Percentiles rank a stretch among this genome's conserved stretches.
Evolutionary conservation across 2,113 vertebrate species (phyloP).

Genomic region (Varanus komodoensis): DNA sequence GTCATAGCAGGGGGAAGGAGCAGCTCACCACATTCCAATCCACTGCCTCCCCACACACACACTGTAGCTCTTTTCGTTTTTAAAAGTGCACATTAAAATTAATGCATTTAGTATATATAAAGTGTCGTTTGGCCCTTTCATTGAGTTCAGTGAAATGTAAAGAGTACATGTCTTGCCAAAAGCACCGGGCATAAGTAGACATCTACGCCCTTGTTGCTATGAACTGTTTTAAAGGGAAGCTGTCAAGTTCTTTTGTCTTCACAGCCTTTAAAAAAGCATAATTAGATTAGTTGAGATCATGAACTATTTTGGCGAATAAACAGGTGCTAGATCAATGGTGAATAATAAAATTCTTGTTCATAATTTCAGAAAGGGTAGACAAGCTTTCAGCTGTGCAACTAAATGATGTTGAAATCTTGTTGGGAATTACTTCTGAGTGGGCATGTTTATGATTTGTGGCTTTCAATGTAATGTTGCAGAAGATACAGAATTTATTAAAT

Average conservation of each 20-base stretch:
- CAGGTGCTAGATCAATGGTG: neutral
- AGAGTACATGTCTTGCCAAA: neutral
- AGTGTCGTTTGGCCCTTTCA: neutral
- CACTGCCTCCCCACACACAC: too few relatives aligned
- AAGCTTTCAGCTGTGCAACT: neutral
- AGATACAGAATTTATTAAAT: constrained; percentile 66
- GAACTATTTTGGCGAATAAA: neutral
- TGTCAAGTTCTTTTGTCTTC: neutral
- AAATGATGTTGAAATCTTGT: neutral
- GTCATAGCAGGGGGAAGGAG: neutral
- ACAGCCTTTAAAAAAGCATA: neutral
- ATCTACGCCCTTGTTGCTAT: neutral
- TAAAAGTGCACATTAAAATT: neutral
- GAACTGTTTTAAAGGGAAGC: neutral
- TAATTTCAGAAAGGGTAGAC: neutral
- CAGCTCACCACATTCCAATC: neutral
- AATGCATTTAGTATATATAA: neutral
- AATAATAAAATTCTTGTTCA: neutral
- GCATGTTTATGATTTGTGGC: constrained; percentile 70
- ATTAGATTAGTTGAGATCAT: neutral
- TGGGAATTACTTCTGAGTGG: constrained; percentile 69
- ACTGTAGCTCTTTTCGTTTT: neutral
- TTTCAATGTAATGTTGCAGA: constrained; percentile 60
- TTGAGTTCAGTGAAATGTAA: neutral
- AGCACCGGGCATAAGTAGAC: neutral